Percentiles rank a stretch among this genome's conserved stretches.
Conservation (phyloP, 2,113 vertebrate genomes). For the Anarhynchus alexandrinus region DNA sequence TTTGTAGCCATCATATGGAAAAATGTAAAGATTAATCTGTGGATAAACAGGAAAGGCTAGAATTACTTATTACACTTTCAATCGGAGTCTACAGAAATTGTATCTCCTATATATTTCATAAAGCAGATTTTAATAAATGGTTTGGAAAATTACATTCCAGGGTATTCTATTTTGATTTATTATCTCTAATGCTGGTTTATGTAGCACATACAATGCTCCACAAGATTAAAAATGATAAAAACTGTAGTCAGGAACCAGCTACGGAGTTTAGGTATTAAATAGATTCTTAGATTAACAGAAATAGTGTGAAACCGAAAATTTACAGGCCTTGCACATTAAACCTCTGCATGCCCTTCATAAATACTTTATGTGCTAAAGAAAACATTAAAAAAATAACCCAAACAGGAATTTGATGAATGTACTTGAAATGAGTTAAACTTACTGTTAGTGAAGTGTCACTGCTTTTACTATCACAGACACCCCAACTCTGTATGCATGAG, state of each 20-base stretch:
- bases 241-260: neutral
- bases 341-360: neutral
- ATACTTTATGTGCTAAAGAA: slow-evolving; percentile 6
- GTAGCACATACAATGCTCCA: neutral
- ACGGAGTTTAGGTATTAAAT: slow-evolving; percentile 23
- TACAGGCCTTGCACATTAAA: slow-evolving; percentile 12
- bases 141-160: slow-evolving; percentile 40
- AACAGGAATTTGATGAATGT: neutral
- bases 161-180: slow-evolving; percentile 57
- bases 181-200: slow-evolving; percentile 16
- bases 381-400: neutral
- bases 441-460: neutral
- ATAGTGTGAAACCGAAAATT: slow-evolving; percentile 15
- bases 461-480: neutral
- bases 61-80: slow-evolving; percentile 13
- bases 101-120: slow-evolving; percentile 10
- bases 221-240: slow-evolving; percentile 53
- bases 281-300: slow-evolving; percentile 41
- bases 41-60: neutral
- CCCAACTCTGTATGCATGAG: neutral
- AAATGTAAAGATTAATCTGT: slow-evolving; percentile 19
- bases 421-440: slow-evolving; percentile 11
- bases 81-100: slow-evolving; percentile 34
- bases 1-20: neutral
- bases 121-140: slow-evolving; percentile 41